Percentiles rank a stretch among this genome's conserved stretches.
phyloP scores from a whole-genome alignment of 2,888 invertebrate species.

The Dryomyza anilis region DNA sequence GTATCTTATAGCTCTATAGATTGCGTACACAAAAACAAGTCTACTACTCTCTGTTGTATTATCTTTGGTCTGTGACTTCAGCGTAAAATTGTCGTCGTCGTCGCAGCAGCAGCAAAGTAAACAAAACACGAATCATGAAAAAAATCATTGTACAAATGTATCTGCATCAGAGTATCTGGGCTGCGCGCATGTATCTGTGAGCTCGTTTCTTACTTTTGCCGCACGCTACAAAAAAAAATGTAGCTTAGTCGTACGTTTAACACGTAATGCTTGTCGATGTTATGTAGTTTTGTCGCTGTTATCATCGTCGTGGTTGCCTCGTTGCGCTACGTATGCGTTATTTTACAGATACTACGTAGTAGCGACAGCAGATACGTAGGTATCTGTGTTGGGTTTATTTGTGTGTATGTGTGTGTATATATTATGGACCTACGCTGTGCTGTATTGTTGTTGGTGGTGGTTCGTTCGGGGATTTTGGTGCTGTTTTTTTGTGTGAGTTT shows the following conservation, averaged over 20 bases:
- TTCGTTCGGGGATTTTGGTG: neutral
- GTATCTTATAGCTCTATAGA: conserved; percentile 1
- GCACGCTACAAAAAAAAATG: too few relatives aligned
- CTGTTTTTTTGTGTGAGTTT: neutral
- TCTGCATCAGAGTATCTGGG: neutral
- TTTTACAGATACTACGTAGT: too few relatives aligned
- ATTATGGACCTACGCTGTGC: neutral
- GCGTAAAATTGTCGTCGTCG: neutral
- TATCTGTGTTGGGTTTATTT: too few relatives aligned
- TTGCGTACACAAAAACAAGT: neutral
- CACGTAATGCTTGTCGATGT: too few relatives aligned
- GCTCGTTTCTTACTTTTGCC: neutral
- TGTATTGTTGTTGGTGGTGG: neutral
- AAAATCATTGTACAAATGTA: neutral
- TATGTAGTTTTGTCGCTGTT: neutral
- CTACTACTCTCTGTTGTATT: neutral
- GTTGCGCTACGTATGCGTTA: neutral
- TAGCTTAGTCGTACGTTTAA: too few relatives aligned
- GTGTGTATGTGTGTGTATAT: too few relatives aligned
- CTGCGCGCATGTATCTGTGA: neutral
- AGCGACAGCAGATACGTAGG: neutral
- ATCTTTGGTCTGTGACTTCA: neutral
- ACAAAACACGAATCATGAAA: neutral
- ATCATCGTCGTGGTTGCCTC: neutral
- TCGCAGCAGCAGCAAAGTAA: neutral